phyloP scores from a whole-genome alignment of 2,888 invertebrate species.

The Dexiosoma caninum region DNA sequence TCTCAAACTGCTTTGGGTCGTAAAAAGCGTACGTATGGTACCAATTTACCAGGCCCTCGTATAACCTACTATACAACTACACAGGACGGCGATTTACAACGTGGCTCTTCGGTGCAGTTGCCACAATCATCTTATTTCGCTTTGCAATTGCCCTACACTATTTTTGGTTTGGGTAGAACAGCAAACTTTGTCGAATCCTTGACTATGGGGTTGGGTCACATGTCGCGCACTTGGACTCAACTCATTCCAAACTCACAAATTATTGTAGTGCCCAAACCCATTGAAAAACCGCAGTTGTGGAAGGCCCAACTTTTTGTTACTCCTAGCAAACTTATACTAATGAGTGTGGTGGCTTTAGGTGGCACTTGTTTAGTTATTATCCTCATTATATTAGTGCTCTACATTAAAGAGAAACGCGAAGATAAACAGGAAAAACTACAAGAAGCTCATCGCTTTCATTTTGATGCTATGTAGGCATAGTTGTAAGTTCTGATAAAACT shows the following conservation, averaged over 20 bases:
- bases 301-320: conserved; percentile 95
- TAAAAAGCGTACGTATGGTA: conserved; percentile 88
- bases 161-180: conserved; percentile 97
- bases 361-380: conserved; percentile 91
- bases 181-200: conserved; percentile 97
- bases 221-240: conserved; percentile 88
- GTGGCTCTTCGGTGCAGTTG: conserved; percentile 90
- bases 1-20: conserved; percentile 86
- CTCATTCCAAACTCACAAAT: conserved; percentile 99
- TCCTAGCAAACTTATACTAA: conserved; percentile 94
- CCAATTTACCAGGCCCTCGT: conserved; percentile 94
- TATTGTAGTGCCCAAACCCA: conserved; percentile 93
- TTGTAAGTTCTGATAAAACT: background rate
- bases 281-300: conserved; percentile 88
- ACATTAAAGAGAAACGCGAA: conserved; percentile 92
- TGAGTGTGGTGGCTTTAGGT: conserved; percentile 92
- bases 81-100: conserved; percentile 89
- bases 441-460: conserved; percentile 90
- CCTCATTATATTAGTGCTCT: conserved; percentile 89
- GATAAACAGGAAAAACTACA: conserved; percentile 88
- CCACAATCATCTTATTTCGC: conserved; percentile 95
- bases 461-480: conserved; percentile 86
- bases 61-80: conserved; percentile 92
- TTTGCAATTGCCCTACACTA: conserved; percentile 95
- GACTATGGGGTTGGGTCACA: conserved; percentile 86